A percentile compares a stretch with the other conserved stretches of the same genome.
Evolutionary conservation across 2,888 invertebrate genomes (phyloP).

Genomic region (Nephrotoma appendiculata): DNA sequence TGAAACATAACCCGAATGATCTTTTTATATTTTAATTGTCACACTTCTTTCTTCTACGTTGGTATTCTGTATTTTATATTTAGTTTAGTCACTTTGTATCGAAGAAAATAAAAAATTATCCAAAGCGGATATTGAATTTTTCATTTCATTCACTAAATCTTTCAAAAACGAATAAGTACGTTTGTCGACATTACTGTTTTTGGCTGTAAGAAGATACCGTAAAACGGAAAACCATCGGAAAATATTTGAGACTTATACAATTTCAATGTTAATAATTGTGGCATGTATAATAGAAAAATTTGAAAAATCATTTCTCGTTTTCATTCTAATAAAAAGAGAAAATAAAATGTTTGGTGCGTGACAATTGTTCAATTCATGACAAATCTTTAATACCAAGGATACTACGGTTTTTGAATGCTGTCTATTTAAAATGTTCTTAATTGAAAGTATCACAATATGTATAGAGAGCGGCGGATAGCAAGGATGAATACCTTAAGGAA

Average conservation of each 20-base stretch:
- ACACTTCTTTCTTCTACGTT: too few relatives aligned
- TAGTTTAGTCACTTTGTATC: too few relatives aligned
- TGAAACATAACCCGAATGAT: too few relatives aligned
- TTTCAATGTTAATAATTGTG: neutral
- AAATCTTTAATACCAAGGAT: conserved; percentile 28
- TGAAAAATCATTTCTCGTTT: neutral
- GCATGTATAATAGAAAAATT: neutral
- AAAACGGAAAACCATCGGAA: neutral
- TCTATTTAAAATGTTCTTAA: neutral
- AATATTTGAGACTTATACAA: neutral
- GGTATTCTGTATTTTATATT: too few relatives aligned
- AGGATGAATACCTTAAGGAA: neutral
- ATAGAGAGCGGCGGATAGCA: neutral
- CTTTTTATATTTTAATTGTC: too few relatives aligned
- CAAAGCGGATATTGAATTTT: too few relatives aligned
- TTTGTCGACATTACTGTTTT: too few relatives aligned
- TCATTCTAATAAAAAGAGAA: neutral
- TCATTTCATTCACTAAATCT: too few relatives aligned
- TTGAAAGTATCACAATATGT: neutral
- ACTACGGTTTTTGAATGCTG: conserved; percentile 11
- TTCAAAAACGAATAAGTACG: too few relatives aligned
- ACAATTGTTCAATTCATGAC: conserved; percentile 25
- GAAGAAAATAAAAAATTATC: too few relatives aligned
- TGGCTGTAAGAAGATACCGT: too few relatives aligned
- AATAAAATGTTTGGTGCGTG: conserved; percentile 19